These are phyloP conservation scores for Drosophila albomicans DNA, from an alignment of 1,140 invertebrate genomes.

Conservation along the genomic window DNA sequence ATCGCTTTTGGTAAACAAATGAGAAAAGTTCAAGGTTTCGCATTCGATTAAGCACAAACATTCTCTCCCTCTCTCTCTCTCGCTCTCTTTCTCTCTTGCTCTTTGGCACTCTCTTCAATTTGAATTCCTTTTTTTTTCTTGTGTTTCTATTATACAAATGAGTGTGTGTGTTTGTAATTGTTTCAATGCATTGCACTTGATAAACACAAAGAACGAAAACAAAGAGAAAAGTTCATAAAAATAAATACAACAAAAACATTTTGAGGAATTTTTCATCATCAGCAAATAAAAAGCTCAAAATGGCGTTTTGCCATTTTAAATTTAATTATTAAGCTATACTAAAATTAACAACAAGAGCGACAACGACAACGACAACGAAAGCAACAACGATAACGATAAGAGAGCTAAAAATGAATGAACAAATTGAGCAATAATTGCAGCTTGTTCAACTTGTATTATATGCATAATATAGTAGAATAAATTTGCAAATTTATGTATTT, in stretches of 20 bases:
- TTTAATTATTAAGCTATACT: conserved; percentile 30
- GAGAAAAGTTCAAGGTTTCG: conserved; percentile 50
- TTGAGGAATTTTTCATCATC: neutral
- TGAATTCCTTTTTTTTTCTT: conserved; percentile 7
- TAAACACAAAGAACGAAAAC: conserved; percentile 45
- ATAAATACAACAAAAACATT: conserved; percentile 13
- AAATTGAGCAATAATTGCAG: conserved; percentile 4
- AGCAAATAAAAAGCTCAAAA: conserved; percentile 15
- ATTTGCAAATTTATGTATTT: too few relatives aligned
- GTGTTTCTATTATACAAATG: conserved; percentile 5
- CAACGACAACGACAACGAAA: conserved; percentile 4
- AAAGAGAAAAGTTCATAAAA: conserved; percentile 29
- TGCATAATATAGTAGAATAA: neutral
- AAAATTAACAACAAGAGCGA: conserved; percentile 2
- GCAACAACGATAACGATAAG: conserved; percentile 24
- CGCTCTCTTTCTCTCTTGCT: neutral
- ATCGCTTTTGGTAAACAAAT: conserved; percentile 33
- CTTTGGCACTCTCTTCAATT: neutral
- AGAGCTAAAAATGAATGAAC: conserved; percentile 15
- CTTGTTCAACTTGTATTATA: neutral
- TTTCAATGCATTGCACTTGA: conserved; percentile 41
- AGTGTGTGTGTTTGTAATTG: conserved; percentile 5
- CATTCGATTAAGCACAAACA: conserved; percentile 33
- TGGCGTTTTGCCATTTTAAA: conserved; percentile 36
- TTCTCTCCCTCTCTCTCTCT: conserved; percentile 8